Evolutionary conservation across 2,888 invertebrate genomes (phyloP), one percentile per base, ranked within the genome.

Genomic region (Pteria penguin): DNA sequence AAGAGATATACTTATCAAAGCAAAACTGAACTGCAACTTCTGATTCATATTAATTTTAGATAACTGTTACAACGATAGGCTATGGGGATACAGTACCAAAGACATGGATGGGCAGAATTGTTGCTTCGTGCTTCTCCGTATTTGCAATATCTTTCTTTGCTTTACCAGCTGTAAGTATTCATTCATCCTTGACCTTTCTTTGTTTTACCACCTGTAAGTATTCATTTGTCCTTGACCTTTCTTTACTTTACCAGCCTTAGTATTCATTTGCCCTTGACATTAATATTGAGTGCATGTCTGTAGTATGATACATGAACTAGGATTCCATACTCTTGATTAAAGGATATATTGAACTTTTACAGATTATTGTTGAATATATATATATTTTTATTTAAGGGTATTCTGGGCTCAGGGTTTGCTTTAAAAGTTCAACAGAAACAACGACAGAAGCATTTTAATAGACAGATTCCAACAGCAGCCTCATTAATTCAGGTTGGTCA

Each of bases 71-170:
- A n/a, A 96, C 96, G 14, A 96, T 96, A 77, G 96, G 96, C 22
- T 96, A 96, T 90, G 96, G 96, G 61, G 96, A 96, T 91, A 95
- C 95, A 1, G 96, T 96, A 22, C 96, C 96, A 27, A 94, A 95
- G 90, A 96, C 96, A 2, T 96, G 96, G 96, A 94, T 96, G 94
- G 96, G 96, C n/a, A 95, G 96, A 92, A 96, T 96, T 78, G 96
- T 96, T n/a, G 96, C 96, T 18, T 96, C 96, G 33, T 96, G 96
- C 92, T 96, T 96, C 93, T 95, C 96, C 86, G 96, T 96, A 60
- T 96, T 96, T 89, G 96, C 96, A 80, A 96, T 96, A 86, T 96
- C 96, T 22, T 96, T 96, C 93, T 96, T 96, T 92, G 96, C 96
- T 86, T 94, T 96, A 90, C 96, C 96, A 90, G 96, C 96, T 81